Base-by-base conservation (phyloP, 2,797 vertebrate species). In the Erithacus rubecula region DNA sequence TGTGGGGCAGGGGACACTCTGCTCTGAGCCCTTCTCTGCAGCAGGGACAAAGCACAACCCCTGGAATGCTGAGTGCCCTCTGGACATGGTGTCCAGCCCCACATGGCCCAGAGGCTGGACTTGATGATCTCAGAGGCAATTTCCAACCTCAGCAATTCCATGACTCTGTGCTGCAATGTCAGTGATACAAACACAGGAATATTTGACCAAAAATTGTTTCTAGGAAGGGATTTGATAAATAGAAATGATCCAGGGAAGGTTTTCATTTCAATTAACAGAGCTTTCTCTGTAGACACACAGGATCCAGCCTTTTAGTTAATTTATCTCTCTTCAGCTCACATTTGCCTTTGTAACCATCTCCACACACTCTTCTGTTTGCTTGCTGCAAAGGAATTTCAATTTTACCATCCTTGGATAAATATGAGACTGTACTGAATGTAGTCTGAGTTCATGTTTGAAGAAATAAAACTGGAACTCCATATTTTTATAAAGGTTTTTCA, bases 361-460 rank as follows among this genome's bases (percentile, higher is more conserved):
- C 44, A 65, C 46, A 44, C 24, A 53, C 16, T 43, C 1, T 0
- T 74, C 47, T 79, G 32, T 91, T 83, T 88, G 30, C 86, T 67
- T 86, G 51, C 76, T 62, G 67, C 32, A 76, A 44, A 85, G 44
- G 81, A 37, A 62, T 41, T 52, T 86, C 58, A 26, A 10, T 75
- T 86, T 81, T 62, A 24, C 15, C 26, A 82, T 87, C 59, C 80
- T 83, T 86, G 47, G 34, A 58, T 91, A 87, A 88, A 88, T 64
- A 69, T 10, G 44, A 88, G 47, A 27, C 67, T 81, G 15, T 46
- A 29, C 29, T 56, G 56, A 84, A 43, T 7, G 1, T 15, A 81
- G 41, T 39, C 53, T 30, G 47, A 46, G 46, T 41, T 69, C 26
- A 15, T 49, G 68, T 81, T 49, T 43, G 29, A 7, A 46, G 67